A percentile compares a stretch with the other conserved stretches of the same genome.
These are phyloP conservation scores for Labeo calbasu DNA, from an alignment of 2,797 vertebrate genomes.

Conservation along the genomic window DNA sequence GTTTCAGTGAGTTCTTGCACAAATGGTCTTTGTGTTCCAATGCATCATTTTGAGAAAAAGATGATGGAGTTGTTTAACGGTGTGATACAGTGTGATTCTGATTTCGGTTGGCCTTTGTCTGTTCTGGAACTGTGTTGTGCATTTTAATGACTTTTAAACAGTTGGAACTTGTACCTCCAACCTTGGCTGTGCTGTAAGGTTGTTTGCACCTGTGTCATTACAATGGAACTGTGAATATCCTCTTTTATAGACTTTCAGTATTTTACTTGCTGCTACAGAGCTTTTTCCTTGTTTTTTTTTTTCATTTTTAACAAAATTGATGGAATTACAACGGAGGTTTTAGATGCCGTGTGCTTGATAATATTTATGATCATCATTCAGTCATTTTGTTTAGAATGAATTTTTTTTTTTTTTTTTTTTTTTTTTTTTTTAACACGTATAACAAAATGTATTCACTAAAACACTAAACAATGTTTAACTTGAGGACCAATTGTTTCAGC, in stretches of 20 bases:
- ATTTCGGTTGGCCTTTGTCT: background rate
- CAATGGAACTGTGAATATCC: conserved; percentile 78
- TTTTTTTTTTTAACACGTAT: background rate
- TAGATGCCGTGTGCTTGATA: background rate
- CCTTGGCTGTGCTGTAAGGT: conserved; percentile 61
- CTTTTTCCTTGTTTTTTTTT: conserved; percentile 44
- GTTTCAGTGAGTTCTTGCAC: conserved; percentile 35
- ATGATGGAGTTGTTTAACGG: conserved; percentile 36
- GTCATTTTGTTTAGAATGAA: background rate
- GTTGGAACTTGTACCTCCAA: conserved; percentile 56
- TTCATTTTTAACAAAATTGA: background rate
- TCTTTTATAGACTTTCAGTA: conserved; percentile 57
- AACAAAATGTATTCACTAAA: conserved; percentile 7
- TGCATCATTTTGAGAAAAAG: conserved; percentile 26
- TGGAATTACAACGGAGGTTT: background rate
- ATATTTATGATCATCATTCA: conserved; percentile 19
- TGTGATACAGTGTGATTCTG: conserved; percentile 37
- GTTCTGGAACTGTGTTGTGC: conserved; percentile 45
- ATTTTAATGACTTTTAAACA: conserved; percentile 45
- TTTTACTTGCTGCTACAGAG: conserved; percentile 79
- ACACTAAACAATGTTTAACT: conserved; percentile 15
- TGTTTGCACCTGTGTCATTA: conserved; percentile 70
- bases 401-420: too few species aligned
- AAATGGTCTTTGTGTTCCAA: conserved; percentile 39
- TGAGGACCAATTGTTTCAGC: conserved; percentile 24